Evolutionary conservation across 2,113 vertebrate genomes (phyloP).

Genomic region (Seriola rivoliana): DNA sequence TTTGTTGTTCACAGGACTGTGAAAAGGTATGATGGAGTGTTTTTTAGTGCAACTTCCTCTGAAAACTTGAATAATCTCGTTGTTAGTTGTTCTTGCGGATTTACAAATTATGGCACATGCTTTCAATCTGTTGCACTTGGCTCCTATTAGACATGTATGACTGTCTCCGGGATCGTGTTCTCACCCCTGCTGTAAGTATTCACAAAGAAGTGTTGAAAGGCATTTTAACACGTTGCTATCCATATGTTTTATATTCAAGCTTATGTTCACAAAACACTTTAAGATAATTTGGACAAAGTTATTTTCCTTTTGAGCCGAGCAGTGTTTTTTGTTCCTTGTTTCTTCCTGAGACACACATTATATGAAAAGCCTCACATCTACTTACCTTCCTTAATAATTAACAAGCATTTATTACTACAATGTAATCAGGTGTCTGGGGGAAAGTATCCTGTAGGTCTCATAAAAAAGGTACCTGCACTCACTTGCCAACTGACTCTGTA

Average conservation of each 20-base stretch:
- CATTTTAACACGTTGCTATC: constrained; percentile 29
- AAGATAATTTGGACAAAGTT: constrained; percentile 6
- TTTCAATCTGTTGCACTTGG: constrained; percentile 59
- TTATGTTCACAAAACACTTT: constrained; percentile 11
- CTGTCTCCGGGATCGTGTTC: constrained; percentile 15
- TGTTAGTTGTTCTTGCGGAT: constrained; percentile 55
- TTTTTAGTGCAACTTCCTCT: constrained; percentile 67
- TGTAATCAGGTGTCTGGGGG: constrained; percentile 14
- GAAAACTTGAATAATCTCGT: constrained; percentile 79
- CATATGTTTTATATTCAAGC: constrained; percentile 28
- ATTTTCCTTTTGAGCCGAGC: constrained; percentile 11
- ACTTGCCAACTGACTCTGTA: constrained; percentile 16
- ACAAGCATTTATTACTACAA: constrained; percentile 51
- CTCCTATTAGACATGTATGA: constrained; percentile 18
- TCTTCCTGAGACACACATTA: constrained; percentile 3
- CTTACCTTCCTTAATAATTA: constrained; percentile 40
- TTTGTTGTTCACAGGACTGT: constrained; percentile 68
- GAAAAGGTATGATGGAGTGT: constrained; percentile 57
- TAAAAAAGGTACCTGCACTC: constrained; percentile 24
- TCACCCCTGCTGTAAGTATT: constrained; percentile 42
- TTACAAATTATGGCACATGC: constrained; percentile 66
- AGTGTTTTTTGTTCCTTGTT: constrained; percentile 40
- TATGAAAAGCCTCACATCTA: constrained; percentile 15
- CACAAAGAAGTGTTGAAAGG: constrained; percentile 37
- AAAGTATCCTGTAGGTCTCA: constrained; percentile 2